Base-by-base conservation (phyloP, 2,888 invertebrate species). In the Argynnis bischoffii region DNA sequence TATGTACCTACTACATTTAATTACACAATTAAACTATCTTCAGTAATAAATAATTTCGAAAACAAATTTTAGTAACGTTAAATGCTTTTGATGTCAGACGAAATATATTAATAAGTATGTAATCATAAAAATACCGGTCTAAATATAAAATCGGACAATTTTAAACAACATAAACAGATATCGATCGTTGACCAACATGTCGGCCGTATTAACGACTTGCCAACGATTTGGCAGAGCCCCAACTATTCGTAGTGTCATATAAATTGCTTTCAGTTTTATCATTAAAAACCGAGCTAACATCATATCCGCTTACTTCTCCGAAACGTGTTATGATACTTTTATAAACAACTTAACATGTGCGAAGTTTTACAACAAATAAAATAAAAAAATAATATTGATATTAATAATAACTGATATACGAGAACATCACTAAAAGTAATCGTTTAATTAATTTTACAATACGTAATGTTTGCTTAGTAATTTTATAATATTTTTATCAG, bases 111-210 rank as follows among this genome's bases (percentile, higher is more conserved):
- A 14, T 61, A 51, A 1, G 35, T 18, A 21, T 8, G 51, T 21
- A 51, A 61, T 61, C 41, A 35, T 64, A 31, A 64, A 65, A 64
- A 63, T 71, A 50, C 63, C 46, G 21, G 21, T 64, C 50, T 64
- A 66, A 72, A 75, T 72, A 72, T 75, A 75, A 70, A 72, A 68
- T 16, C 63, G 67, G 69, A 72, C 72, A 75, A 76, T 77, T 77
- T 73, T 70, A 77, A 78, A 74, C 75, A 80, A 79, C 76, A 84
- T 83, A 88, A 87, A 89, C 85, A 87, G 79, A 86, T 85, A 79
- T 80, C 80, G 81, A 82, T 81, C 86, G 86, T 84, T 86, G 87
- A 87, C 86, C 88, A 89, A 87, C 87, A 89, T 88, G 85, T 84
- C 82, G 75, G 79, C 81, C 80, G 81, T 80, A 85, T 88, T 87